These are phyloP conservation scores for Drusus annulatus DNA, from an alignment of 1,140 invertebrate species.

Conservation along the genomic window DNA sequence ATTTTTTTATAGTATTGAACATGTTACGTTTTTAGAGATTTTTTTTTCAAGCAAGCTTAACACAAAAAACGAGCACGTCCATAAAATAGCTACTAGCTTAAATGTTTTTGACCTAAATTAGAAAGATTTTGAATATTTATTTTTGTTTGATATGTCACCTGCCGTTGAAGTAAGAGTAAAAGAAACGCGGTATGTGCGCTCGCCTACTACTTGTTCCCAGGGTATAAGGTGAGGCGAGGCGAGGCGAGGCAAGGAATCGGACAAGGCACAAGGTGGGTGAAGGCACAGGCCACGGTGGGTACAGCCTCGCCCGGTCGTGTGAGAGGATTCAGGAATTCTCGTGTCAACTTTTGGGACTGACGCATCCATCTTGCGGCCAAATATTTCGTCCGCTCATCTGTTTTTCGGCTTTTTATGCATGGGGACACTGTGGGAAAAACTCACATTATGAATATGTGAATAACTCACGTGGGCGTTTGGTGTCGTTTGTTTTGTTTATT, in stretches of 20 bases:
- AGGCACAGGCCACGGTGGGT: neutral
- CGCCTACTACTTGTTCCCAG: constrained; percentile 9
- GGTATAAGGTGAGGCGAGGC: neutral
- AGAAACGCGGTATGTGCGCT: neutral
- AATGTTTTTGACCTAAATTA: too few species aligned
- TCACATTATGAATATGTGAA: constrained; percentile 55
- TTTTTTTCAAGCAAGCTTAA: too few species aligned
- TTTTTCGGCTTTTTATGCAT: constrained; percentile 52
- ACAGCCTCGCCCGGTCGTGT: constrained; percentile 37
- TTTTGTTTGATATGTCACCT: too few species aligned
- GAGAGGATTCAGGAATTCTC: constrained; percentile 53
- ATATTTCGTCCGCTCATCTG: constrained; percentile 56
- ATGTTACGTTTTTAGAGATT: too few species aligned
- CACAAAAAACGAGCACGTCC: too few species aligned
- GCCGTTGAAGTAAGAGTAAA: neutral
- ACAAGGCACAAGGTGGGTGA: neutral
- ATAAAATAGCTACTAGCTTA: too few species aligned
- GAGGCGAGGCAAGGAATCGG: too few species aligned
- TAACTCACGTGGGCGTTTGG: constrained; percentile 51
- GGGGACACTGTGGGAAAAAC: constrained; percentile 53
- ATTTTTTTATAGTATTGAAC: too few species aligned
- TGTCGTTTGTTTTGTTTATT: constrained; percentile 21
- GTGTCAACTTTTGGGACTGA: constrained; percentile 57
- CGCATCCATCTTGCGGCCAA: constrained; percentile 59
- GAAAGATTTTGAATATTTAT: too few species aligned